Evolutionary conservation across 2,113 vertebrate species (phyloP).

Genomic region (Falcunculus frontatus): DNA sequence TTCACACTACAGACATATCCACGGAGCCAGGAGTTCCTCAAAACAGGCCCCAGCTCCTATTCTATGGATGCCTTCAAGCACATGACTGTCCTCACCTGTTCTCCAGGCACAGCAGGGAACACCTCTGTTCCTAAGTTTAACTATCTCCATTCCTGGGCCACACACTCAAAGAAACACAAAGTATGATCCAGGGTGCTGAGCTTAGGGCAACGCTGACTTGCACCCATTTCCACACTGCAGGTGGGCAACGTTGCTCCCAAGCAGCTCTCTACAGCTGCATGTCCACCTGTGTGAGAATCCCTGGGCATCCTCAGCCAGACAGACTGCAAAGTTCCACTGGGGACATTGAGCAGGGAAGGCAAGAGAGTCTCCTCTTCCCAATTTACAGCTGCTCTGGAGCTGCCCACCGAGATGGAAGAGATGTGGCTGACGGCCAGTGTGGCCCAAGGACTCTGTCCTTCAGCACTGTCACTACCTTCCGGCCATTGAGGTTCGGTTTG

Average conservation of each 20-base stretch:
- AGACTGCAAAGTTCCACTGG: neutral
- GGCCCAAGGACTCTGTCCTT: neutral
- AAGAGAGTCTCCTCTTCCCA: neutral
- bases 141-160: neutral
- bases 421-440: fast-evolving
- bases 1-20: neutral
- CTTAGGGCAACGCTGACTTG: neutral
- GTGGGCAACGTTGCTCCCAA: neutral
- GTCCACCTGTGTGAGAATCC: neutral
- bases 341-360: neutral
- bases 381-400: neutral
- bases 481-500: neutral
- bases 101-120: neutral
- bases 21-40: neutral
- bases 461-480: neutral
- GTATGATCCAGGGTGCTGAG: fast-evolving
- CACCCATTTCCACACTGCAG: neutral
- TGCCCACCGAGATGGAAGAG: neutral
- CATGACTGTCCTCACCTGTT: neutral
- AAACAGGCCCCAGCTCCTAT: neutral
- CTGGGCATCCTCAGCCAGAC: neutral
- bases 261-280: neutral
- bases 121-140: neutral
- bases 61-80: neutral
- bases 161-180: neutral